Base-by-base conservation (phyloP, 2,888 invertebrate species). In the Spatulosminthurus flaviceps region DNA sequence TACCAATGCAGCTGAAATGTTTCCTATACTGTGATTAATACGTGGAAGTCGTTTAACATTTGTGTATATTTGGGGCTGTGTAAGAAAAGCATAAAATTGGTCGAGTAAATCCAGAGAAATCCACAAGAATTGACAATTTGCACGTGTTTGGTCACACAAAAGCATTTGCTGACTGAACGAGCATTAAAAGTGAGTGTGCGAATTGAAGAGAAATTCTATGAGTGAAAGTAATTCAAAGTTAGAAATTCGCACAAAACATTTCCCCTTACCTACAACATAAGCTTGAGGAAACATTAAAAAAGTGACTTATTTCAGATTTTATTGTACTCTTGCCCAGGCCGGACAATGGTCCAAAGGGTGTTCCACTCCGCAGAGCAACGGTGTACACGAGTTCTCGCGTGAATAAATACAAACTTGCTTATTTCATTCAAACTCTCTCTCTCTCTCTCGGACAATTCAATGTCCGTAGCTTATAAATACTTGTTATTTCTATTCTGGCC, bases 271-370 rank as follows among this genome's bases (percentile, higher is more conserved):
- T 41, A 70, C 70, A 13, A 19, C 42, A 22, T 72, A 51, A 51
- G 51, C 9, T 16, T 1, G 72, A 51, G 51, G 51, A 28, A 26
- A 72, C n/a, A 72, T 72, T 51, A 72, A 72, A 51, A 72, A 51
- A 72, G n/a, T n/a, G n/a, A n/a, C n/a, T n/a, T n/a, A n/a, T 51
- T 51, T 26, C 51, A 72, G 51, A 72, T 72, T 51, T 26, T 42
- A 51, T 51, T 51, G 28, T 24, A 21, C 7, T 71, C 71, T 24
- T 51, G 13, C 41, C 28, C 19, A 29, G 28, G 28, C 28, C 28
- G 67, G 67, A 67, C 67, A 67, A 67, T 67, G 26, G 67, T 26
- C 26, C 9, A 67, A 67, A n/a, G 67, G 67, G 67, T 67, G 67
- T 67, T 67, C 67, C 67, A 67, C 67, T 5, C 28, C 28, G 28